These are phyloP conservation scores for Apoderus coryli DNA, from an alignment of 2,888 invertebrate genomes.

Conservation along the genomic window DNA sequence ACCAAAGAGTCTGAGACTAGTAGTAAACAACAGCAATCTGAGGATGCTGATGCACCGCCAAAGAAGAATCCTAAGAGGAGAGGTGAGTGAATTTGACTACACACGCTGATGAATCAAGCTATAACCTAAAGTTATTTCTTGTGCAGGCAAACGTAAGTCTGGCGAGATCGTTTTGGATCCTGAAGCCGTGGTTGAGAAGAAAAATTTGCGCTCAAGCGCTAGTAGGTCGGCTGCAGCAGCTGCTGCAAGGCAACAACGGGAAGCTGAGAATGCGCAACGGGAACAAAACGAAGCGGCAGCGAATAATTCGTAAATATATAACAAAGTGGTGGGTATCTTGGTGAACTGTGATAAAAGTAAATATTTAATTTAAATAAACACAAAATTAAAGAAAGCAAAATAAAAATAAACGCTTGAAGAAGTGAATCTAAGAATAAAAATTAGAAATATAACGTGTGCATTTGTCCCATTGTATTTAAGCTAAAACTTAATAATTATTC, in stretches of 20 bases:
- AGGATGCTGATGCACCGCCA: slow-evolving; percentile 22
- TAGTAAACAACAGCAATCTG: slow-evolving; percentile 13
- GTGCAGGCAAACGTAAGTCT: slow-evolving; percentile 30
- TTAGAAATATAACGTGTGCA: too few species aligned
- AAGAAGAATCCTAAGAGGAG: slow-evolving; percentile 30
- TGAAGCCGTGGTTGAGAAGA: slow-evolving; percentile 42
- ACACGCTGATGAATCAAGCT: too few species aligned
- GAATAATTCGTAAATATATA: background rate
- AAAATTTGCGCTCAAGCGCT: slow-evolving; percentile 56
- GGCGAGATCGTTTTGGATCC: slow-evolving; percentile 38
- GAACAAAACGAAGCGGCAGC: slow-evolving; percentile 14
- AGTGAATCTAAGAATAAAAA: too few species aligned
- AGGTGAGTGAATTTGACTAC: slow-evolving; percentile 19
- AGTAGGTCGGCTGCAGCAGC: slow-evolving; percentile 47
- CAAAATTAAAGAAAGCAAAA: too few species aligned
- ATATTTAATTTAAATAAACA: too few species aligned
- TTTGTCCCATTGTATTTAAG: too few species aligned
- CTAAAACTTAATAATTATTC: too few species aligned
- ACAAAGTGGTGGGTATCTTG: slow-evolving; percentile 24
- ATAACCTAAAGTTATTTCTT: background rate
- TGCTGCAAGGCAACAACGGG: slow-evolving; percentile 35
- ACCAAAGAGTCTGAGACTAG: slow-evolving; percentile 10
- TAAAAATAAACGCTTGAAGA: slow-evolving; percentile 9
- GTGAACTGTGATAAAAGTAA: slow-evolving; percentile 31
- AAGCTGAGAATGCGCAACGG: slow-evolving; percentile 29